phyloP scores from a whole-genome alignment of 2,113 vertebrate genomes.

The Pedionomus torquatus region DNA sequence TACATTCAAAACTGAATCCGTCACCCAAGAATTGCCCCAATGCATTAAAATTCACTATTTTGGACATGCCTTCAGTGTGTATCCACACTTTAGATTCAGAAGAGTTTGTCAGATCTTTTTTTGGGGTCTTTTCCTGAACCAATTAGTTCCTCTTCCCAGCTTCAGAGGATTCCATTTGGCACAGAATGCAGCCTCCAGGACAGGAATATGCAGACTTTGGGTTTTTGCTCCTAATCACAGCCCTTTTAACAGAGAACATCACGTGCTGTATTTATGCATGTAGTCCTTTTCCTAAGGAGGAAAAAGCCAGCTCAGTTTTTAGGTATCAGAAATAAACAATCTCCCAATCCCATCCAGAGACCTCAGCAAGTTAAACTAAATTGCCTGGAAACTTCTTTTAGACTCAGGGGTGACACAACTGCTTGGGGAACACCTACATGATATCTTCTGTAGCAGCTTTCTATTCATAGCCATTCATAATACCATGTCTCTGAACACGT shows the following conservation, averaged over 20 bases:
- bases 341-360: neutral
- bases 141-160: neutral
- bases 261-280: accelerated
- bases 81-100: neutral
- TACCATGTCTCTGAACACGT: neutral
- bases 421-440: neutral
- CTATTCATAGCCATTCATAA: neutral
- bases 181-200: neutral
- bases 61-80: neutral
- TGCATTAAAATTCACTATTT: neutral
- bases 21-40: neutral
- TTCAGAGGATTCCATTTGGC: neutral
- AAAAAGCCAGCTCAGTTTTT: neutral
- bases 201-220: neutral
- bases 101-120: neutral
- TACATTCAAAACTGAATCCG: neutral
- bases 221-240: neutral
- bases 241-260: neutral
- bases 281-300: neutral
- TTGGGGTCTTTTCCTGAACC: neutral
- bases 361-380: neutral
- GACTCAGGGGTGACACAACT: neutral
- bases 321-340: neutral
- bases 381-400: neutral
- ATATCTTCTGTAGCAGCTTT: neutral